Base-by-base conservation (phyloP, 2,888 invertebrate genomes). In the Blastobasis adustella region DNA sequence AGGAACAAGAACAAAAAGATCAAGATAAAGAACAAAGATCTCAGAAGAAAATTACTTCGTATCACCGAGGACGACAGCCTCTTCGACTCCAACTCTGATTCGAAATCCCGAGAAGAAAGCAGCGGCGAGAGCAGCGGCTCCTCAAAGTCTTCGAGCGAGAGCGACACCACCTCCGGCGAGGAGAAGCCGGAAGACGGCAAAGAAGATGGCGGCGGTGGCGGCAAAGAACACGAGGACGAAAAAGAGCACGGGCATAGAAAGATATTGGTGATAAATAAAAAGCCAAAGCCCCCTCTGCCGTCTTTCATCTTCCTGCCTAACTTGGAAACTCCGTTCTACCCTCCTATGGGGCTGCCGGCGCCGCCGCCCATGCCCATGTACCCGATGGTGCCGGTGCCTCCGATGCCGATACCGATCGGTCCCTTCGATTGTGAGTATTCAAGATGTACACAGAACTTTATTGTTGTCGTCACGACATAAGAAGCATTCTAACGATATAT, bases 291-390 rank as follows among this genome's bases (percentile, higher is more conserved):
- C 23, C 79, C 77, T 3, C 62, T 88, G 50, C 87, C 87, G 0
- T 85, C 85, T 5, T 86, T 87, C 55, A 79, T 87, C 60, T 85
- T 86, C 54, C 62, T 87, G 48, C 87, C 87, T 5, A 80, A 73
- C 49, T 69, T 82, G 63, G 77, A 80, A 7, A 81, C 85, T 10
- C 77, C 83, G 2, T 86, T 69, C 57, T 87, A 74, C 54, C 86
- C 86, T 6, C 86, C 87, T 0, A 71, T 87, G 52, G 83, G 81
- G 0, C 56, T 87, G 37, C 81, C 83, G 5, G 74, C 79, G 7
- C 82, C 84, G 9, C 77, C 80, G 8, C 77, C 81, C 4, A 54
- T 81, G 38, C 85, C 82, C 0, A 83, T 87, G 86, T 85, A 79
- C 53, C 86, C 86, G 0, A 71, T 85, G 69, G 68, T 82, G 37